phyloP scores from a whole-genome alignment of 2,888 invertebrate genomes.

The Sipha maydis region DNA sequence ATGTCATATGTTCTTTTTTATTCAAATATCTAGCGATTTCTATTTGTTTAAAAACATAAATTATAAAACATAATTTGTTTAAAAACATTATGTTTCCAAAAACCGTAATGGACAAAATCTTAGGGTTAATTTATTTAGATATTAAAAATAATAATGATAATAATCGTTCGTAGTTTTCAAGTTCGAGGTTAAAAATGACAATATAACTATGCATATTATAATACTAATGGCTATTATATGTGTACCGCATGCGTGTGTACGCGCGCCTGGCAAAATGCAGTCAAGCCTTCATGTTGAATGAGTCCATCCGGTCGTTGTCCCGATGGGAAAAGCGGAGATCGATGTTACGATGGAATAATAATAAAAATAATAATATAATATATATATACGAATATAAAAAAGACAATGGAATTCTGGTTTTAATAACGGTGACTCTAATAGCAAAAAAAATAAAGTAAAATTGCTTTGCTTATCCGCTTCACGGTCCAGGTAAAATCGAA shows the following conservation, averaged over 20 bases:
- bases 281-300: constrained; percentile 39
- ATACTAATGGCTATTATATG: not conserved
- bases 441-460: not conserved
- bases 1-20: too few relatives aligned
- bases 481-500: not conserved
- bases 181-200: too few relatives aligned
- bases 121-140: too few relatives aligned
- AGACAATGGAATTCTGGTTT: constrained; percentile 36
- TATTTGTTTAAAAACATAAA: too few relatives aligned
- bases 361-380: constrained; percentile 1
- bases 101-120: too few relatives aligned
- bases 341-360: constrained; percentile 22
- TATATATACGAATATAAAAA: not conserved
- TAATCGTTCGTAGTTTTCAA: too few relatives aligned
- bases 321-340: constrained; percentile 17
- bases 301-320: constrained; percentile 47
- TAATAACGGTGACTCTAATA: constrained; percentile 9
- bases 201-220: not conserved
- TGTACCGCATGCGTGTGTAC: not conserved
- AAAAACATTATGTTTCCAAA: too few relatives aligned
- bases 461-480: constrained; percentile 4
- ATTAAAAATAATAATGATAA: too few relatives aligned
- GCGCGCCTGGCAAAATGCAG: constrained; percentile 15
- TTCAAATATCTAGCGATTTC: too few relatives aligned
- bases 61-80: too few relatives aligned